Percentiles rank a stretch among this genome's conserved stretches.
Evolutionary conservation across 2,888 invertebrate genomes (phyloP).

Genomic region (Meta bourneti): DNA sequence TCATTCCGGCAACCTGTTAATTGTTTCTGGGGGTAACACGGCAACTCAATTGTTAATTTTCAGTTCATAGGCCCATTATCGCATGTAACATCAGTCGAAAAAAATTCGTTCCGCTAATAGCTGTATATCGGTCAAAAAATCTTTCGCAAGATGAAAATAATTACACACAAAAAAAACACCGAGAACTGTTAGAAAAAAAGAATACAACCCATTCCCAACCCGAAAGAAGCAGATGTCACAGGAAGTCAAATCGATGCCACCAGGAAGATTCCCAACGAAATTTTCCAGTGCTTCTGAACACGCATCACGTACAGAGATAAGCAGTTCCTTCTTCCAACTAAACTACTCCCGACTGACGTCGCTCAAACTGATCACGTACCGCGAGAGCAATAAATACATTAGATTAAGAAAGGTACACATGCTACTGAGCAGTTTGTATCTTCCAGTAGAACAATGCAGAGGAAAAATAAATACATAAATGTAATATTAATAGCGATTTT

Average conservation of each 20-base stretch:
- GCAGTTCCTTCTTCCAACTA: not conserved
- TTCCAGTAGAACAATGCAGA: not conserved
- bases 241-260: conserved; percentile 40
- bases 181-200: not conserved
- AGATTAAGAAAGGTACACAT: too few relatives aligned
- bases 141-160: not conserved
- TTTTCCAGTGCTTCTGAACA: not conserved
- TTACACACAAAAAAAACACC: not conserved
- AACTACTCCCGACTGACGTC: not conserved
- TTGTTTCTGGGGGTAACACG: too few relatives aligned
- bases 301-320: not conserved
- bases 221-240: not conserved
- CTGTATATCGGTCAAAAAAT: too few relatives aligned
- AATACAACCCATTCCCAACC: conserved; percentile 1
- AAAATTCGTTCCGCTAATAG: too few relatives aligned
- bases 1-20: not conserved
- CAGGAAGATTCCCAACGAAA: conserved; percentile 35
- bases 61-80: too few relatives aligned
- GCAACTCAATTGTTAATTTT: too few relatives aligned
- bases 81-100: too few relatives aligned
- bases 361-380: too few relatives aligned
- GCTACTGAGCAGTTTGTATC: too few relatives aligned
- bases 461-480: not conserved
- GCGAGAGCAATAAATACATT: too few relatives aligned
- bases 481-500: not conserved